Base-by-base conservation (phyloP, 2,113 vertebrate species). In the Heterocephalus glaber region DNA sequence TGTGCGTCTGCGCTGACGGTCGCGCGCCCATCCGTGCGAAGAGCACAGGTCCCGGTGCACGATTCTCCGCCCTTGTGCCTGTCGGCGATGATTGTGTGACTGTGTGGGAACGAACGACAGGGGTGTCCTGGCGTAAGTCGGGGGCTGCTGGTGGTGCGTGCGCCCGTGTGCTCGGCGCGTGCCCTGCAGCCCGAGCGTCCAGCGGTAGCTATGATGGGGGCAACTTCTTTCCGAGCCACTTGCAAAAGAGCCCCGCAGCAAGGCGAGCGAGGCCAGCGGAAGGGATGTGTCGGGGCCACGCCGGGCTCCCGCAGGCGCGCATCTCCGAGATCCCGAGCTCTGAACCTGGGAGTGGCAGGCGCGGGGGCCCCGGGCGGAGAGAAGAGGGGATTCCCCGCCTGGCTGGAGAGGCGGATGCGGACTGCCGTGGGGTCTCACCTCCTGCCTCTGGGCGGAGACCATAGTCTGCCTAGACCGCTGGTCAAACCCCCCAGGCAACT, bases 181-280 rank as follows among this genome's bases (percentile, higher is more conserved):
- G 79, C 77, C 68, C 80, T 56, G 7, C 11, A n/a, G 65, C 63
- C 66, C 5, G 17, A 47, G 77, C 11, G 44, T 41, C 89, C 94
- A 17, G 81, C 83, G 85, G 86, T 8, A n/a, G 89, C 86, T 72
- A 41, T 9, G 17, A 76, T 4, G 35, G 33, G 54, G 82, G 92
- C 85, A 96, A 93, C 90, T 95, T 95, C 81, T 79, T 63, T 76
- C 44, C 44, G 7, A 41, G 84, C 61, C 68, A 66, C 89, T 74
- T 81, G 33, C 74, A 82, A 54, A 81, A 11, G 52, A 81, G 52
- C 74, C 79, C 68, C 0, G 44, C 35, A 2, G 1, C 11, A 14
- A 56, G 61, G 61, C 74, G 49, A 35, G 49, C 0, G 13, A 95
- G 81, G 33, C 35, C 33, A 9, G 72, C 6, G 20, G 52, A 44